Base-by-base conservation (phyloP, 2,888 invertebrate species). In the Matsumyia berberina region DNA sequence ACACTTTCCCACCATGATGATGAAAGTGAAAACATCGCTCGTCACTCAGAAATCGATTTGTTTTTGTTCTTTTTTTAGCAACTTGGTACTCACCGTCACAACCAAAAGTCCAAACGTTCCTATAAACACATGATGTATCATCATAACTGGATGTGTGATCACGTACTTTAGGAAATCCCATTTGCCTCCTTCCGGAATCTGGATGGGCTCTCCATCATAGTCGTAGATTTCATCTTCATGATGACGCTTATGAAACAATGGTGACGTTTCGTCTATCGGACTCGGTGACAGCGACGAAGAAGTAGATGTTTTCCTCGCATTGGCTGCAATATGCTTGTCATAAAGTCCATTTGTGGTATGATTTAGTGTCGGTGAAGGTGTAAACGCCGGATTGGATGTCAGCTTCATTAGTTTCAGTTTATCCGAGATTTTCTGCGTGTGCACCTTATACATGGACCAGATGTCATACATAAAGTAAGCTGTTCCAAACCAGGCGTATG, bases 391-490 rank as follows among this genome's bases (percentile, higher is more conserved):
- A 58, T 87, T 57, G 9, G 89, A 87, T 73, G 89, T 87, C 17
- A 91, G 62, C 2, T 89, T 89, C 87, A 91, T 88, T 62, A 91
- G 69, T 29, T 89, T 90, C 78, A 92, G 77, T 86, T 91, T 91
- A 74, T 92, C 91, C 79, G 91, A 89, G 5, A 92, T 90, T 88
- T 92, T 91, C 83, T 92, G 91, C 11, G 90, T 91, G 89, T 94
- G 94, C 79, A 95, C 95, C 91, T 94, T 93, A 88, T 95, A 96
- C 96, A 96, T 96, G 17, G 95, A 95, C 95, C 95, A 95, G 86
- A 95, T 95, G 91, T 96, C 96, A 89, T 96, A 95, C 92, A 95
- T 94, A 91, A 95, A 95, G 91, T 95, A 95, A 0, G 95, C 95
- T 35, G 95, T 95, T 1, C 95, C 96, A 90, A 96, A 95, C 95